phyloP scores from a whole-genome alignment of 53 echinoderm and acorn worm species.

The Temnopleurus reevesii region DNA sequence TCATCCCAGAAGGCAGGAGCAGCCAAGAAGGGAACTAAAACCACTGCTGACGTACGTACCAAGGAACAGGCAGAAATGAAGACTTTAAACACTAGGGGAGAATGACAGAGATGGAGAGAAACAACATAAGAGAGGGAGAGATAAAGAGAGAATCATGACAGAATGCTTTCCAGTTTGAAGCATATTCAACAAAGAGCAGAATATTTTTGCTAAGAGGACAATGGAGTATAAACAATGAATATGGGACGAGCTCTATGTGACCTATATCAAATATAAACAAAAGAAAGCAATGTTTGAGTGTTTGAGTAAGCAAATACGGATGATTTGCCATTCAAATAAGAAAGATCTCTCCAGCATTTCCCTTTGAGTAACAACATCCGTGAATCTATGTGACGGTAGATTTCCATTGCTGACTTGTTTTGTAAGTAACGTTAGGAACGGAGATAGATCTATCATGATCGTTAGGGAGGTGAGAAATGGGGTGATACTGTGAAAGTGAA shows the following conservation, averaged over 20 bases:
- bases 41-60: not conserved
- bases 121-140: not conserved
- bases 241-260: not conserved
- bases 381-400: not conserved
- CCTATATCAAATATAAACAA: constrained; percentile 8
- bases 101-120: not conserved
- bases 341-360: not conserved
- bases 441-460: not conserved
- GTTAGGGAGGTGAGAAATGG: not conserved
- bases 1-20: not conserved
- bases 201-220: not conserved
- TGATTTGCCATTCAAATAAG: not conserved
- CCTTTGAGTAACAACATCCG: not conserved
- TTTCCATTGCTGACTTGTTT: not conserved
- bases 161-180: not conserved
- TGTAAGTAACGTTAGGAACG: not conserved
- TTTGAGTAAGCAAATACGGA: not conserved
- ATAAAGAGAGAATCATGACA: not conserved
- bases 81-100: not conserved
- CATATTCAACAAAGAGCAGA: not conserved
- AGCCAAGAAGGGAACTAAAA: not conserved
- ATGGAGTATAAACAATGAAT: not conserved
- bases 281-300: not conserved
- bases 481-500: not conserved
- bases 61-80: not conserved